phyloP scores from a whole-genome alignment of 1,140 invertebrate genomes.

The Cardiocondyla obscurior region DNA sequence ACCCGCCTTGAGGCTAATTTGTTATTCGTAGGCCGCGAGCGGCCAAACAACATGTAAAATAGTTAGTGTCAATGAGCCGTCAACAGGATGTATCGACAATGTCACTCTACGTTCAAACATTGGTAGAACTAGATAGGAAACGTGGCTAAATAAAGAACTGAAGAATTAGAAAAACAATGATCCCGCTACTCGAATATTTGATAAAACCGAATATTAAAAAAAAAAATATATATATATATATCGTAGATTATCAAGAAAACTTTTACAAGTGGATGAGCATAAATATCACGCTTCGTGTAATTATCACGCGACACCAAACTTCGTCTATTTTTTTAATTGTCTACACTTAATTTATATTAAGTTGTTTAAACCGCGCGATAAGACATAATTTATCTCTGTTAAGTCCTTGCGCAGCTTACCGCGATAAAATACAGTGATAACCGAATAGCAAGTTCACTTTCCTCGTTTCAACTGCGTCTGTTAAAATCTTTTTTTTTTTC shows the following conservation, averaged over 20 bases:
- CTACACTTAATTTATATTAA: not conserved
- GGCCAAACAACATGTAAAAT: not conserved
- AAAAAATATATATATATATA: not conserved
- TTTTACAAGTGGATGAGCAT: not conserved
- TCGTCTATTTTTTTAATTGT: not conserved
- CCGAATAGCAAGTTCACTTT: not conserved
- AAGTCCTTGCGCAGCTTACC: not conserved
- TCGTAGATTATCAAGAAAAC: not conserved
- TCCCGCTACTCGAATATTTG: not conserved
- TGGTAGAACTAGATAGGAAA: not conserved
- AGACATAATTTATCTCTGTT: constrained; percentile 10
- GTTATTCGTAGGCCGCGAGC: constrained; percentile 11
- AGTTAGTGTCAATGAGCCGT: constrained; percentile 32
- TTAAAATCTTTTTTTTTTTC: not conserved
- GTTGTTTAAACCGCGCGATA: not conserved
- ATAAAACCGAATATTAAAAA: not conserved
- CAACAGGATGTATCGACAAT: constrained; percentile 4
- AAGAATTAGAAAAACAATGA: not conserved
- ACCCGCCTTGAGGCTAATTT: not conserved
- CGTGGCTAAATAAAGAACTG: not conserved
- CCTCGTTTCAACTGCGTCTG: not conserved
- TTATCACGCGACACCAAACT: not conserved
- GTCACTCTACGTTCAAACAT: not conserved
- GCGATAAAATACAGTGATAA: constrained; percentile 14
- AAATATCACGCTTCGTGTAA: not conserved